Evolutionary conservation across 1,140 invertebrate genomes (phyloP).

Genomic region (Ceratina japonica): DNA sequence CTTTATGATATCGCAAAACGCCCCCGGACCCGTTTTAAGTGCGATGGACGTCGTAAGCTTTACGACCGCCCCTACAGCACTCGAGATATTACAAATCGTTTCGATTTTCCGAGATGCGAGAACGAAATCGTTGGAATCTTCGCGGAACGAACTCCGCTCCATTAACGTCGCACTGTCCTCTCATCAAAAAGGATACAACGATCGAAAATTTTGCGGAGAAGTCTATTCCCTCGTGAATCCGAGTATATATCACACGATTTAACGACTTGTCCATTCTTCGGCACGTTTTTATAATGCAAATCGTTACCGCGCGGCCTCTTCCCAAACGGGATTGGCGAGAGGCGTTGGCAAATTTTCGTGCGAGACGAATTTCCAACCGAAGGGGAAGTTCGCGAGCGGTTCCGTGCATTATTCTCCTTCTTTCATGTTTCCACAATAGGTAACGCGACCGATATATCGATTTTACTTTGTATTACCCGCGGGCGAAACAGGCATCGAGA

Average conservation of each 20-base stretch:
- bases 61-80: conserved; percentile 61
- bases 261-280: not conserved
- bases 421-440: conserved; percentile 36
- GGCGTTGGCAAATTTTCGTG: conserved; percentile 9
- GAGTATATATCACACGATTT: too few relatives aligned
- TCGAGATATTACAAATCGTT: conserved; percentile 63
- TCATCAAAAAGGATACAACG: too few relatives aligned
- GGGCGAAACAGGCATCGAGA: conserved; percentile 44
- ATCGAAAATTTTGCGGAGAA: too few relatives aligned
- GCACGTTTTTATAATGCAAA: not conserved
- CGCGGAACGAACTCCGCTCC: too few relatives aligned
- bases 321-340: conserved; percentile 11
- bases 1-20: conserved; percentile 70
- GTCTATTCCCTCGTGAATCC: too few relatives aligned
- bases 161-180: too few relatives aligned
- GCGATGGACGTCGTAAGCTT: conserved; percentile 64
- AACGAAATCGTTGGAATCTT: too few relatives aligned
- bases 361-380: conserved; percentile 32
- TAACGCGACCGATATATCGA: conserved; percentile 44
- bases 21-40: conserved; percentile 46
- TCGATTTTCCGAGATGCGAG: conserved; percentile 40
- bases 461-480: conserved; percentile 42
- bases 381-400: not conserved
- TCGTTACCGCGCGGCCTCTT: conserved; percentile 7
- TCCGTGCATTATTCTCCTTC: conserved; percentile 30